Evolutionary conservation across 2,113 vertebrate species (phyloP), one percentile per base, ranked within the genome.

Genomic region (Rhinolophus ferrumequinum): DNA sequence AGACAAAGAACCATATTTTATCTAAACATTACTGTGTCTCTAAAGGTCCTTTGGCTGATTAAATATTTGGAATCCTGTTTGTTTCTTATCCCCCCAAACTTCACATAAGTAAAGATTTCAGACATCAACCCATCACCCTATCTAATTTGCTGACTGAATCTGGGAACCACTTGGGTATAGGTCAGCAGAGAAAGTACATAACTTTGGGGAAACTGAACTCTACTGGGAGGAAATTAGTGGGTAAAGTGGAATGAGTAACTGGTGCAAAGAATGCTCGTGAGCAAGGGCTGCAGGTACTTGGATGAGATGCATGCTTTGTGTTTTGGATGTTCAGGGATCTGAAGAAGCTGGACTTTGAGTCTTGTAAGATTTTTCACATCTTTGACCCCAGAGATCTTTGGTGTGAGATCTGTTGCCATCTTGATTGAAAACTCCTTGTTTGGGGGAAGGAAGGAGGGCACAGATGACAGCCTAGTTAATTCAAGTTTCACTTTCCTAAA

Each of bases 61-160:
- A 94, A 94, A 66, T 47, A 44, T 97, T 96, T 94, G 52, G 41
- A 96, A 92, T 97, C 80, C 60, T 64, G 94, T 98, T 90, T 94
- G 76, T 85, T 83, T 28, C 16, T 26, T 24, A 15, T 2, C 6
- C 56, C 35, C 9, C 2, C 28, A 44, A 47, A 62, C 22, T 44
- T 50, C 52, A 16, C 18, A 60, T 5, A 18, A 14, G 30, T 33
- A 33, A 70, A 52, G 18, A 92, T 76, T 72, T 75, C 19, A 76
- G 69, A 14, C 35, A 38, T 33, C 69, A 79, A 18, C 8, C 41
- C 21, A 41, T 16, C 5, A 52, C 54, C 72, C 2, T 84, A 35
- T 33, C 73, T 38, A 86, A 56, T 82, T 30, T 33, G 44, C 58
- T 95, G 0, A 93, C 88, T 97, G 91, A 52, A 47, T 90, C 85